phyloP scores from a whole-genome alignment of 2,888 invertebrate genomes.

The Nomada flava region DNA sequence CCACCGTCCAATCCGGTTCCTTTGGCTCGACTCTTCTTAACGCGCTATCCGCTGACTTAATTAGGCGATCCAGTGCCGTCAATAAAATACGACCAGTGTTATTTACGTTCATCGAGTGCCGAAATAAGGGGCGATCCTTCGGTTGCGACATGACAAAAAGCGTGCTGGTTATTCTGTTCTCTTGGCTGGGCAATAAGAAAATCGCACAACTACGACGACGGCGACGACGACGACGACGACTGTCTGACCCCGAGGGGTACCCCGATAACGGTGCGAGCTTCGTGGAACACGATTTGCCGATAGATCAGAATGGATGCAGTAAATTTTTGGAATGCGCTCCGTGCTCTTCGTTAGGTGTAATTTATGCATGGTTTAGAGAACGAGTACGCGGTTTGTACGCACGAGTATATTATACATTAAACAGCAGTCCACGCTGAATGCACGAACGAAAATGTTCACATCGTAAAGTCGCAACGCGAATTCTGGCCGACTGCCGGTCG shows the following conservation, averaged over 20 bases:
- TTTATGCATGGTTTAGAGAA: slow-evolving; percentile 63
- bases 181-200: slow-evolving; percentile 34
- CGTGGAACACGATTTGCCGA: slow-evolving; percentile 63
- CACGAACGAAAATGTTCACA: slow-evolving; percentile 44
- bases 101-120: slow-evolving; percentile 23
- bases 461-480: slow-evolving; percentile 31
- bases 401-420: too few relatives aligned
- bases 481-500: slow-evolving; percentile 15
- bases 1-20: background rate
- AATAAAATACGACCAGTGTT: slow-evolving; percentile 18
- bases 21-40: background rate
- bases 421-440: slow-evolving; percentile 32
- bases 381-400: slow-evolving; percentile 41
- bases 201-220: slow-evolving; percentile 13
- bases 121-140: slow-evolving; percentile 10
- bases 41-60: slow-evolving; percentile 27
- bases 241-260: slow-evolving; percentile 36
- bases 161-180: slow-evolving; percentile 28
- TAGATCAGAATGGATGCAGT: slow-evolving; percentile 65
- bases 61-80: slow-evolving; percentile 11
- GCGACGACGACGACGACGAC: background rate
- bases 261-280: slow-evolving; percentile 60
- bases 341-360: slow-evolving; percentile 59
- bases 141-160: slow-evolving; percentile 24
- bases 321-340: slow-evolving; percentile 60